These are phyloP conservation scores for Cynodonichthys magdalenae DNA, from an alignment of 2,797 vertebrate species.

Conservation along the genomic window DNA sequence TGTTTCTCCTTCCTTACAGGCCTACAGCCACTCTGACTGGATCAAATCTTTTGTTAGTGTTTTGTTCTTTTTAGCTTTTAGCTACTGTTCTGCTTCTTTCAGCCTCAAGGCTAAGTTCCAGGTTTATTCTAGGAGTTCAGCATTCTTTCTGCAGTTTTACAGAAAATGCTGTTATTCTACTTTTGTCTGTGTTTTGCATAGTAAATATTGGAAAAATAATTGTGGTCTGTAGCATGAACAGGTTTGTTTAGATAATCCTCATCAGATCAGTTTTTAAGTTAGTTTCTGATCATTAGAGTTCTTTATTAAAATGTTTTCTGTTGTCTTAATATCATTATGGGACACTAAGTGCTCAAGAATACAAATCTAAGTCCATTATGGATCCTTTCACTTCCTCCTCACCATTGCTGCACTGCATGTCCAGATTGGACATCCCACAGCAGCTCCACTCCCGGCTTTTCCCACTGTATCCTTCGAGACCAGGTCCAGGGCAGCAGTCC, in stretches of 20 bases:
- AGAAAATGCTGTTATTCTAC: no score
- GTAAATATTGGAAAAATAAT: slow-evolving; percentile 1
- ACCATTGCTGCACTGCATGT: slow-evolving; percentile 87
- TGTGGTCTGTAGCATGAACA: neutral
- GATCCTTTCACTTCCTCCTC: slow-evolving; percentile 45
- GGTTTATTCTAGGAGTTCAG: no score
- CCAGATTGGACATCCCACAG: slow-evolving; percentile 75
- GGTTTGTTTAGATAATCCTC: neutral
- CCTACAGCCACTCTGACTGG: no score
- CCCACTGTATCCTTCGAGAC: slow-evolving; percentile 78
- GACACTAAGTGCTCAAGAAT: neutral
- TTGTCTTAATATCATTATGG: no score
- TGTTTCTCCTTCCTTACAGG: no score
- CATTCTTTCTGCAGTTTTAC: no score
- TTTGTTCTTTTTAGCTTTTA: no score
- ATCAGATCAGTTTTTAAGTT: slow-evolving; percentile 4
- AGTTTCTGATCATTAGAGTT: neutral
- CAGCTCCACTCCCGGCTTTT: slow-evolving; percentile 81
- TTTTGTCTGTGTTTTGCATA: neutral
- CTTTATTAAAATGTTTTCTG: neutral
- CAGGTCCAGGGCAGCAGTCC: slow-evolving; percentile 77
- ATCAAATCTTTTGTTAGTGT: no score
- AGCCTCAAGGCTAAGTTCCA: no score
- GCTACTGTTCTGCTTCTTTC: no score
- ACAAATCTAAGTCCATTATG: neutral